Evolutionary conservation across 2,113 vertebrate genomes (phyloP).

Genomic region (Myrmecobius fasciatus): DNA sequence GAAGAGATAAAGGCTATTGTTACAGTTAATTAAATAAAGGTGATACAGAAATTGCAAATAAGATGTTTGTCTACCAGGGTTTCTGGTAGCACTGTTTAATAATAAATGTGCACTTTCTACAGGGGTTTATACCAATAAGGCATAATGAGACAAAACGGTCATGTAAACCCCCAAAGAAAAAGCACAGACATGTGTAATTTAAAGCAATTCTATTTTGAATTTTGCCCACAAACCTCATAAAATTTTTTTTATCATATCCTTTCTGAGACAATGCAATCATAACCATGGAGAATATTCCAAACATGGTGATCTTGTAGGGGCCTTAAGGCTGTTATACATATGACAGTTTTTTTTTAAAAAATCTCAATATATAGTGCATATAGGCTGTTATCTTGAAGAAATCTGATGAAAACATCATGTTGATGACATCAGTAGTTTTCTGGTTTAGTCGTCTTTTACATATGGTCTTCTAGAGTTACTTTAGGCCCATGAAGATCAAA

Average conservation of each 20-base stretch:
- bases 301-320: background rate
- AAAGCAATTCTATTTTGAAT: slow-evolving; percentile 51
- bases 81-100: slow-evolving; percentile 77
- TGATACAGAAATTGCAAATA: slow-evolving; percentile 45
- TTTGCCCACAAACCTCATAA: slow-evolving; percentile 44
- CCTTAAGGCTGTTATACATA: slow-evolving; percentile 33
- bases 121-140: slow-evolving; percentile 66
- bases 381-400: slow-evolving; percentile 43
- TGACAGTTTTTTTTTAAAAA: slow-evolving; percentile 54
- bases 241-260: slow-evolving; percentile 22
- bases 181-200: slow-evolving; percentile 63
- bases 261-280: slow-evolving; percentile 7
- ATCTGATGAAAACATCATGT: background rate
- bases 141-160: slow-evolving; percentile 65
- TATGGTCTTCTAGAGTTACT: background rate
- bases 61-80: slow-evolving; percentile 42
- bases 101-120: slow-evolving; percentile 75
- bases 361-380: background rate
- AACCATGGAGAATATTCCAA: slow-evolving; percentile 44
- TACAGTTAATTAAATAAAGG: slow-evolving; percentile 65
- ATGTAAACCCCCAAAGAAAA: slow-evolving; percentile 61
- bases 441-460: background rate
- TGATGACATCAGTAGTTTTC: background rate
- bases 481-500: background rate
- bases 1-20: slow-evolving; percentile 5